Evolutionary conservation across 1,140 invertebrate species (phyloP).

Genomic region (Danaus melanippus): DNA sequence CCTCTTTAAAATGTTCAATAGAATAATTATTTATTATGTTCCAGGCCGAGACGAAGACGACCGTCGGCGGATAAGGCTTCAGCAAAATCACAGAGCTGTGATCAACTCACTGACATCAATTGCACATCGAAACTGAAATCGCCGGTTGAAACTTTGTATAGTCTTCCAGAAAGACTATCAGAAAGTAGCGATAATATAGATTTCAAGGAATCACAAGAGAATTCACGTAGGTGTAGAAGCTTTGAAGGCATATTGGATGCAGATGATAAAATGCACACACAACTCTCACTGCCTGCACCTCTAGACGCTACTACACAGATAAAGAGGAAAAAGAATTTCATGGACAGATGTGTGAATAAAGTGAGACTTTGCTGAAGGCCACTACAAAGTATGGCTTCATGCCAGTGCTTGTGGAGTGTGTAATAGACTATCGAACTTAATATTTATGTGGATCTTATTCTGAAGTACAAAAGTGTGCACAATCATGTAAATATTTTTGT

Average conservation of each 20-base stretch:
- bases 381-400: slow-evolving; percentile 14
- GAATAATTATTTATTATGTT: slow-evolving; percentile 22
- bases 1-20: background rate
- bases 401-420: slow-evolving; percentile 54
- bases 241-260: slow-evolving; percentile 63
- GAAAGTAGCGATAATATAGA: slow-evolving; percentile 57
- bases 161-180: slow-evolving; percentile 54
- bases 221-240: slow-evolving; percentile 54
- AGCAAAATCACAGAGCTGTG: slow-evolving; percentile 74
- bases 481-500: slow-evolving; percentile 65
- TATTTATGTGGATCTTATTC: slow-evolving; percentile 61
- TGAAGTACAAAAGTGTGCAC: slow-evolving; percentile 60
- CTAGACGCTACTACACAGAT: slow-evolving; percentile 59
- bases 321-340: slow-evolving; percentile 81
- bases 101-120: slow-evolving; percentile 71
- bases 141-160: slow-evolving; percentile 52
- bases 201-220: slow-evolving; percentile 33
- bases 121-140: slow-evolving; percentile 50
- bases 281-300: slow-evolving; percentile 54
- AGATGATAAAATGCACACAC: slow-evolving; percentile 52
- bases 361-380: slow-evolving; percentile 76
- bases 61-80: slow-evolving; percentile 54
- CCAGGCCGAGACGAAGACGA: slow-evolving; percentile 60
- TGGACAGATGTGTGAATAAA: slow-evolving; percentile 85
- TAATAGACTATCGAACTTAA: slow-evolving; percentile 57